Percentiles rank a stretch among this genome's conserved stretches.
These are phyloP conservation scores for Thalassophryne amazonica DNA, from an alignment of 2,797 vertebrate genomes.

Conservation along the genomic window DNA sequence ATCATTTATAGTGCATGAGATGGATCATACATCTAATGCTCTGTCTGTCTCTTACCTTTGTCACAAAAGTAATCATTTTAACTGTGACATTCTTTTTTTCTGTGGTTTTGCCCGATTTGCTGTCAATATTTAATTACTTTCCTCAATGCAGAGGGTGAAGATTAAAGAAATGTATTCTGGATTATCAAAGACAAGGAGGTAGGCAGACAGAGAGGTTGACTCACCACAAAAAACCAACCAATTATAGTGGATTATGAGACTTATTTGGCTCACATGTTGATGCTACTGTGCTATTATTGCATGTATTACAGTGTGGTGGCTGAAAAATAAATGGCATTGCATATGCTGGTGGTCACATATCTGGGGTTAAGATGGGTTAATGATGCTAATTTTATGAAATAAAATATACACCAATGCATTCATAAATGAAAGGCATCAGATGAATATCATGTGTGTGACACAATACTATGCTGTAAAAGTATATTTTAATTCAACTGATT, in stretches of 20 bases:
- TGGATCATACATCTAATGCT: conserved; percentile 54
- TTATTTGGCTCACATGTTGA: conserved; percentile 71
- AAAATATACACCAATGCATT: conserved; percentile 63
- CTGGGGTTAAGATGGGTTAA: conserved; percentile 70
- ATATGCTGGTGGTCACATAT: conserved; percentile 55
- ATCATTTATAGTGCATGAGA: conserved; percentile 67
- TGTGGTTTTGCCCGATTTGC: conserved; percentile 72
- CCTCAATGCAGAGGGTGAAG: conserved; percentile 73
- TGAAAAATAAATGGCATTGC: conserved; percentile 63
- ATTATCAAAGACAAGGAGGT: conserved; percentile 74
- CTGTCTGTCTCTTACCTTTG: conserved; percentile 55
- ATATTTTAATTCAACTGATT: too few relatives aligned
- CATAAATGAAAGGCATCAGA: conserved; percentile 48
- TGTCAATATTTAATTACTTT: conserved; percentile 83
- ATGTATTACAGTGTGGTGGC: conserved; percentile 64
- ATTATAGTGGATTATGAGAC: conserved; percentile 76
- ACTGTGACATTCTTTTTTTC: conserved; percentile 77
- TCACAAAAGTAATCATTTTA: conserved; percentile 78
- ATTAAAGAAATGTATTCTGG: conserved; percentile 80
- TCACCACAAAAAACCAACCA: conserved; percentile 77
- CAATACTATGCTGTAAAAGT: too few relatives aligned
- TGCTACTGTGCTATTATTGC: conserved; percentile 67
- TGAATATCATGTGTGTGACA: too few relatives aligned
- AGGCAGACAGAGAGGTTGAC: conserved; percentile 72
- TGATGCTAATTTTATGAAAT: conserved; percentile 72